Conservation (phyloP, 1,140 invertebrate species). For the Danaus plexippus region DNA sequence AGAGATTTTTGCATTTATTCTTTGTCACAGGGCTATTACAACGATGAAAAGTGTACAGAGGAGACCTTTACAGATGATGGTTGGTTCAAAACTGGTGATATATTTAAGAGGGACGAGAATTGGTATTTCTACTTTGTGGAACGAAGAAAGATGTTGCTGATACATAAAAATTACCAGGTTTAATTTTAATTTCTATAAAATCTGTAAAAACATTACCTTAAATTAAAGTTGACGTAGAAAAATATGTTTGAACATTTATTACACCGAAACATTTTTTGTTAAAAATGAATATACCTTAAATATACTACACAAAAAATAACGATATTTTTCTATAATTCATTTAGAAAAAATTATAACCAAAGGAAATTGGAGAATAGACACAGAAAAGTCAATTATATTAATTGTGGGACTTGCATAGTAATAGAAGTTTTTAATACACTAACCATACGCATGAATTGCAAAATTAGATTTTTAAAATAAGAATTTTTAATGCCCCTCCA, state of each 20-base stretch:
- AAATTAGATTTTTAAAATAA: background rate
- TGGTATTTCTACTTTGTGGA: constrained; percentile 78
- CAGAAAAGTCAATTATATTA: no score
- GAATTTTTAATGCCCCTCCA: constrained; percentile 5
- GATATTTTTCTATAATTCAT: no score
- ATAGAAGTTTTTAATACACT: background rate
- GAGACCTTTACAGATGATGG: constrained; percentile 71
- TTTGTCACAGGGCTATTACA: constrained; percentile 21
- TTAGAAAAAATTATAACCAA: no score
- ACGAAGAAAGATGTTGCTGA: constrained; percentile 81
- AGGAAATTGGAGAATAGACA: no score
- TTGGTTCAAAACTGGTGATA: constrained; percentile 81
- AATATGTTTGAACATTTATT: no score
- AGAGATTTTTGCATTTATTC: no score
- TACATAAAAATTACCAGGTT: constrained; percentile 68
- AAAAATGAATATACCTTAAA: no score
- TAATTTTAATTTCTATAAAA: no score
- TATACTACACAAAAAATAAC: no score
- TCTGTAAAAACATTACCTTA: no score
- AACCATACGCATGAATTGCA: background rate
- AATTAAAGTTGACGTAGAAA: no score
- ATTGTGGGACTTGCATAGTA: background rate
- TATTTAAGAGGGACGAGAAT: constrained; percentile 77
- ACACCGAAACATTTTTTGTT: no score
- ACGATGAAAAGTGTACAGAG: constrained; percentile 61